Base-by-base conservation (phyloP, 2,888 invertebrate species). In the Trichopria drosophilae region DNA sequence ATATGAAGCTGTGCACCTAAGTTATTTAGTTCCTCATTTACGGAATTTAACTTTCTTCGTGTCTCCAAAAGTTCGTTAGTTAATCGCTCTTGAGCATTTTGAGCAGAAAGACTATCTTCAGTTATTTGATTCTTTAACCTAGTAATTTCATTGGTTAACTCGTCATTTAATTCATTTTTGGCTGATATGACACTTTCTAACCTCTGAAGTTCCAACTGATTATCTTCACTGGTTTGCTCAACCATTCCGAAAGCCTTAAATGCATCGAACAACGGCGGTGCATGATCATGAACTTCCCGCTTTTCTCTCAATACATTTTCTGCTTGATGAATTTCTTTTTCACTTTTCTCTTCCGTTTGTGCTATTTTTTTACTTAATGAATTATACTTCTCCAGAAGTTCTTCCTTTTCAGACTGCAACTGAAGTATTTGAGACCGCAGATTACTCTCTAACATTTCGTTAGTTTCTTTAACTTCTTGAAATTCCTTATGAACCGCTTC, bases 371-470 rank as follows among this genome's bases (percentile, higher is more conserved):
- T 28, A 51, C 40, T 54, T 35, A 57, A 48, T 18, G 20, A 44
- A n/a, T 57, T 55, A 12, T 7, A 62, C 55, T 52, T 75, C 65
- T 54, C 71, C 65, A 58, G 75, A 70, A 23, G 52, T 48, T 40
- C 70, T 62, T 70, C 58, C 35, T 73, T 75, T 36, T 71, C 72
- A 2, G 60, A 61, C 41, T 73, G 64, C 23, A 77, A 58, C 20
- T 67, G 59, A 47, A 72, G 68, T 32, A 76, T 56, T 55, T 76
- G 80, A 4, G 72, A 67, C 41, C 77, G 79, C 24, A 81, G 69
- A 43, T 80, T 79, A n/a, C 68, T 69, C 59, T 82, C 80, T 24
- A 78, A 66, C 45, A 78, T 78, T 53, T 81, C 80, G 16, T 79
- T 69, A 53, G 80, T 79, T 3, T 72, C 68, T 54, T 77, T 78